phyloP scores from a whole-genome alignment of 1,140 invertebrate species.

The Amphibalanus amphitrite region DNA sequence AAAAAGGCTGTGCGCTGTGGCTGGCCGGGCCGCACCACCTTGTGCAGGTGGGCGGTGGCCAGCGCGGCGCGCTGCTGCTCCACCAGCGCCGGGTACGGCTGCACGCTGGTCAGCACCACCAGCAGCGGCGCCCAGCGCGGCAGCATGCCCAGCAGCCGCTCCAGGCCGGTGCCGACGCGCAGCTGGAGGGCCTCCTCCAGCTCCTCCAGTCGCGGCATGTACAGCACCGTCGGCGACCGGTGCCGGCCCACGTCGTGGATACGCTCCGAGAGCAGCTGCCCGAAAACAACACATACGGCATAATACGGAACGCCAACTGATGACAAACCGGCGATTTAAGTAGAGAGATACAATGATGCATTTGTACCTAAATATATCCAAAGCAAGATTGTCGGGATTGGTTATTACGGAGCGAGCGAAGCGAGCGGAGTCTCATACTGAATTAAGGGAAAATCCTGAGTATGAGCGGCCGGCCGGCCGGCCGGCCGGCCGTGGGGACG shows the following conservation, averaged over 20 bases:
- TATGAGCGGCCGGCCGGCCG: too few relatives aligned
- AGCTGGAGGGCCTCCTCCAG: neutral
- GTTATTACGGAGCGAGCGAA: too few relatives aligned
- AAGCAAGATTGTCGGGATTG: too few relatives aligned
- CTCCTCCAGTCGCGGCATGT: neutral
- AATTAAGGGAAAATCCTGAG: too few relatives aligned
- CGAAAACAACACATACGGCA: neutral
- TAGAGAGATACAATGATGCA: too few relatives aligned
- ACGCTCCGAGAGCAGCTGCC: neutral
- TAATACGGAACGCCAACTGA: too few relatives aligned
- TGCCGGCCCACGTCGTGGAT: neutral
- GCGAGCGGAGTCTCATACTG: too few relatives aligned
- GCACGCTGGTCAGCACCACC: neutral
- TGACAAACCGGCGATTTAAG: too few relatives aligned
- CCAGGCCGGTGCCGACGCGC: neutral
- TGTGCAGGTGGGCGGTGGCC: neutral
- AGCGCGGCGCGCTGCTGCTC: neutral
- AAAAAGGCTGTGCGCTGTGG: neutral
- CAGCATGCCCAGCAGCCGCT: neutral
- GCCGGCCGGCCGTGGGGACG: too few relatives aligned
- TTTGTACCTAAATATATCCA: too few relatives aligned
- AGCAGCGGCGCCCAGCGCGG: slow-evolving; percentile 1
- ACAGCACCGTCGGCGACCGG: neutral
- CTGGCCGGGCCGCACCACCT: neutral
- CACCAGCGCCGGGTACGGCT: neutral